phyloP scores from a whole-genome alignment of 2,797 vertebrate genomes.

The Natrix natrix region DNA sequence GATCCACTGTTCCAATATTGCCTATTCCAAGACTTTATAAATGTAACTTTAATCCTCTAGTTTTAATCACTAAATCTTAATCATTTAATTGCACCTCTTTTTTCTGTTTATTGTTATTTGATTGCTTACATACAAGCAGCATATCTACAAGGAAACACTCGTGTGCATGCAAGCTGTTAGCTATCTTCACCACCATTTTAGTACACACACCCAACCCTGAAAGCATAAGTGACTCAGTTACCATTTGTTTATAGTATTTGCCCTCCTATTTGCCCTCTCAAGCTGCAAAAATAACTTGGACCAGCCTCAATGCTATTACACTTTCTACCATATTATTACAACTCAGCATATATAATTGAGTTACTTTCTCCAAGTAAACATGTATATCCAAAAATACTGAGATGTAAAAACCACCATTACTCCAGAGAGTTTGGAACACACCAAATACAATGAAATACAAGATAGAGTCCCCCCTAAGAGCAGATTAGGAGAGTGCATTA shows the following conservation, averaged over 20 bases:
- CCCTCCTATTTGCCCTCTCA: not conserved
- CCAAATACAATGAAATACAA: slow-evolving; percentile 33
- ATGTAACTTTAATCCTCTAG: slow-evolving; percentile 32
- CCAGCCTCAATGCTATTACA: not conserved
- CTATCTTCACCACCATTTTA: not conserved
- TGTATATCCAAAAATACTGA: not conserved
- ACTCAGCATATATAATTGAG: not conserved
- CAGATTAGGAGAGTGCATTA: slow-evolving; percentile 40
- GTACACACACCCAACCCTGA: not conserved
- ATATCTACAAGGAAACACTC: not conserved
- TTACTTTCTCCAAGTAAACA: not conserved
- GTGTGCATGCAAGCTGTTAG: not conserved
- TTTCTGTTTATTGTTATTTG: slow-evolving; percentile 14
- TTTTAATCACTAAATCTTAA: slow-evolving; percentile 51
- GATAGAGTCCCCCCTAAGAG: not conserved
- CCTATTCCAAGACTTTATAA: not conserved
- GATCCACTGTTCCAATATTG: not conserved
- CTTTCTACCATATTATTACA: not conserved
- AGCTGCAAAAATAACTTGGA: not conserved
- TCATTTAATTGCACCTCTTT: slow-evolving; percentile 44
- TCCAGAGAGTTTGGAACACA: slow-evolving; percentile 26
- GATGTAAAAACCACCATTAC: not conserved
- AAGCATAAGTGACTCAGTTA: not conserved
- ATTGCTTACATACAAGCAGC: not conserved
- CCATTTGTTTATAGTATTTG: not conserved